Conservation (phyloP, 1,140 invertebrate genomes). For the Lycorma delicatula region DNA sequence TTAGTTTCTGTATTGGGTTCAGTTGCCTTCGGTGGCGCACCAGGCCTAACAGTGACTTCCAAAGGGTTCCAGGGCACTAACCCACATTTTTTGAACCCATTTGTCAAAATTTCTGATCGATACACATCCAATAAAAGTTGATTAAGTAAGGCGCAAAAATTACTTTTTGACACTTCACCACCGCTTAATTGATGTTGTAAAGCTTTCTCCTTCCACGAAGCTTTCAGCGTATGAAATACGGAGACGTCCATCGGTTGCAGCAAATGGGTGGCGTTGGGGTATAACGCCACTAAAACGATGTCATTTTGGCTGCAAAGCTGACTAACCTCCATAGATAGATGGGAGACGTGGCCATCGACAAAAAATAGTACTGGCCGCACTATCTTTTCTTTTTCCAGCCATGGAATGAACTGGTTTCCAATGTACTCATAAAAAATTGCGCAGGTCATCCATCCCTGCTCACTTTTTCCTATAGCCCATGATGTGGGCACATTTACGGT, state of each 20-base stretch:
- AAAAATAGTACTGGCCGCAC: constrained; percentile 35
- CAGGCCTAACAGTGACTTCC: too few relatives aligned
- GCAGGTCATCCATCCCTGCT: constrained; percentile 34
- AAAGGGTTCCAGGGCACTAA: too few relatives aligned
- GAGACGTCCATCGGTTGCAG: constrained; percentile 37
- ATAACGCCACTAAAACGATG: constrained; percentile 36
- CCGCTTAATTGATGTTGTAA: too few relatives aligned
- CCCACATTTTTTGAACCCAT: too few relatives aligned
- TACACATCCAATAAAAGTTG: too few relatives aligned
- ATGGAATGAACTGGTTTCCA: constrained; percentile 31
- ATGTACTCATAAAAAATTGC: constrained; percentile 33
- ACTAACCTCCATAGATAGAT: constrained; percentile 32
- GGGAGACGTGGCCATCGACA: constrained; percentile 37
- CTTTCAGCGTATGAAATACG: constrained; percentile 34
- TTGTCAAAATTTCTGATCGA: too few relatives aligned
- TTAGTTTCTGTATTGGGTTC: too few relatives aligned
- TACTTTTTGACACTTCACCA: too few relatives aligned
- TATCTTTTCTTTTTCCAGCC: constrained; percentile 30
- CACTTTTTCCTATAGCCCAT: constrained; percentile 32
- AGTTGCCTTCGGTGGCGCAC: too few relatives aligned
- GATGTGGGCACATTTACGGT: constrained; percentile 27
- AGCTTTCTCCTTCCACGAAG: constrained; percentile 34
- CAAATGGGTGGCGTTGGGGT: constrained; percentile 39
- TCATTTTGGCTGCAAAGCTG: constrained; percentile 36
- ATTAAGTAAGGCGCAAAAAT: too few relatives aligned